Base-by-base conservation (phyloP, 30 jellyfish, hydroid and myxozoan species). In the Aurelia aurita region DNA sequence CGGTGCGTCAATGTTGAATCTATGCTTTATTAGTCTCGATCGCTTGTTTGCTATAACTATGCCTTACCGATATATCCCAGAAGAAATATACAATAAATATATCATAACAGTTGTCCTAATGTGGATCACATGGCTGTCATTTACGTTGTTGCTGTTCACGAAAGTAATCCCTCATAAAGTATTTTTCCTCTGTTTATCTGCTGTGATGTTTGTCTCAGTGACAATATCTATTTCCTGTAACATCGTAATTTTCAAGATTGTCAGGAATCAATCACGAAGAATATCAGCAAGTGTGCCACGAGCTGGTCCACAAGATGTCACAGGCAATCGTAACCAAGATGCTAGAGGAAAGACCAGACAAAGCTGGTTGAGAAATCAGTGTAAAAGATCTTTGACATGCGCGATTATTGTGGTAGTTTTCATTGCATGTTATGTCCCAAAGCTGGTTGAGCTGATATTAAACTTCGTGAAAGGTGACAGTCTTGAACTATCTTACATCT, bases 1-100 rank as follows among this genome's bases (percentile, higher is more conserved):
- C n/a, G 88, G 88, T 11, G 88, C 76, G 7, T 77, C 88, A 34
- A 35, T 77, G 69, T 26, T 60, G 29, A 77, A 79, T 19, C 43
- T 77, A 29, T 2, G 61, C 54, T 39, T 55, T 2, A 23, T 77
- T 51, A 77, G 77, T 23, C 68, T 77, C 21, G 88, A 77, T 32
- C 77, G 79, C 29, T 58, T 23, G 26, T 77, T 77, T 60, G 88
- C 88, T 16, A 44, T 77, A 11, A 21, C 78, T 12, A 15, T 35
- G 51, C 88, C 88, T 11, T 77, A 77, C 77, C 39, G 88, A 13
- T 77, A 77, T 63, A 59, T 5, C 49, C 28, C 68, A 29, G 77
- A 55, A 11, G 44, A 12, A 5, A 6, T 77, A 34, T 58, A 57
- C 75, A 15, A 22, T 19, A 55, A 11, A 45, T 77, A 77, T 35